Evolutionary conservation across 2,113 vertebrate genomes (phyloP), one percentile per base, ranked within the genome.

Genomic region (Ctenodactylus gundi): DNA sequence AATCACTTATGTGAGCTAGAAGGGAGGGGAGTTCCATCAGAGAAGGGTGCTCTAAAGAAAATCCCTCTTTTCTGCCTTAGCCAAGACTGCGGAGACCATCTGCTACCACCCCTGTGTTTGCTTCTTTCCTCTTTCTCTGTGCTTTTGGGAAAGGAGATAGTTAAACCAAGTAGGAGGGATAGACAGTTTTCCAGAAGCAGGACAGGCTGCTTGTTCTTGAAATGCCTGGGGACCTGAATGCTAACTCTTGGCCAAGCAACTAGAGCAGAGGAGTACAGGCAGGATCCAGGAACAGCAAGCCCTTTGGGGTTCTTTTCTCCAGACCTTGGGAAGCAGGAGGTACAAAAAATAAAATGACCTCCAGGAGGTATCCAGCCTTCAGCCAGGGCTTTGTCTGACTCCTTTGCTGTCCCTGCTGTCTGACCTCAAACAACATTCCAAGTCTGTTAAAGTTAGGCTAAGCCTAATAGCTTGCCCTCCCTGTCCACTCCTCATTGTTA

Each of bases 61-160:
- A 75, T 44, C 58, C 12, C 58, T 91, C 55, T 93, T 93, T 88
- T 85, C 90, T 77, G 55, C 58, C 85, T 96, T 85, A 88, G 87
- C 90, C 60, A 57, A 85, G 60, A 62, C 58, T 85, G 21, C 49
- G 41, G 75, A 85, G 76, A 68, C 95, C 70, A 93, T 93, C 72
- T 85, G 78, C 85, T 84, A 10, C 73, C 68, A 41, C 36, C 72
- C 80, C 83, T 91, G 58, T 88, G 70, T 84, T 83, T 87, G 82
- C 55, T 53, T 87, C 88, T 93, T 86, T 92, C 73, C 55, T 75
- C 70, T 86, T 68, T 65, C 64, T 57, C n/a, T 88, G 85, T 73
- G 76, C 85, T 88, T 94, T 34, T n/a, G 34, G 78, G 62, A 64
- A 57, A 90, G n/a, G 75, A 49, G 58, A 58, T 75, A 29, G 17